Base-by-base conservation (phyloP, 2,888 invertebrate species). In the Tiliacea citrago region DNA sequence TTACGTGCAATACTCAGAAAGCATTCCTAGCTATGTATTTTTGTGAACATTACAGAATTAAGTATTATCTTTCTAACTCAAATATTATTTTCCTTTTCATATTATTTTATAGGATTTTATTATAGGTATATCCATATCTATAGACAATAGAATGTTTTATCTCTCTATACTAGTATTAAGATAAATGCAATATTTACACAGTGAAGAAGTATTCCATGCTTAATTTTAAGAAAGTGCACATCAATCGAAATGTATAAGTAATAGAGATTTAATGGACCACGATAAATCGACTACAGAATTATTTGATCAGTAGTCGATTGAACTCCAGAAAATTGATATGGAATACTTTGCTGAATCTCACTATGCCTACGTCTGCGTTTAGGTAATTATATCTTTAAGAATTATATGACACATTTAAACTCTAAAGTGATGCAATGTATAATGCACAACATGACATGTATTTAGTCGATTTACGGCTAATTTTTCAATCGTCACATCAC, bases 41-140 rank as follows among this genome's bases (percentile, higher is more conserved):
- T 67, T 86, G 80, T 89, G 89, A 87, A 86, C 83, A 72, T 84
- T 84, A 83, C 82, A 85, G 82, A 58, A 74, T 75, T 80, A 82
- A 85, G 88, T 89, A 90, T 90, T 91, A 90, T 90, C 89, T 67
- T 88, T 86, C 77, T 70, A 88, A 88, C 79, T 88, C 82, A 74
- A 78, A 84, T 89, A 86, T 88, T 88, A 87, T 88, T 88, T 87
- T 83, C 80, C 81, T 85, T 84, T 79, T 78, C 39, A 51, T 70
- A 78, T 79, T 77, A 82, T 86, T 78, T 77, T 83, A 83, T 86
- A 85, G 84, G 79, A 87, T 90, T 86, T 80, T 82, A 84, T 84
- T 86, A 85, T 86, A 87, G 85, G 74, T 83, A 77, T 87, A 88
- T 53, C 70, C 75, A 81, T 86, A 88, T 82, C 83, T 88, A 88